Base-by-base conservation (phyloP, 23 tunicate genomes). In the Ascidia mentula region DNA sequence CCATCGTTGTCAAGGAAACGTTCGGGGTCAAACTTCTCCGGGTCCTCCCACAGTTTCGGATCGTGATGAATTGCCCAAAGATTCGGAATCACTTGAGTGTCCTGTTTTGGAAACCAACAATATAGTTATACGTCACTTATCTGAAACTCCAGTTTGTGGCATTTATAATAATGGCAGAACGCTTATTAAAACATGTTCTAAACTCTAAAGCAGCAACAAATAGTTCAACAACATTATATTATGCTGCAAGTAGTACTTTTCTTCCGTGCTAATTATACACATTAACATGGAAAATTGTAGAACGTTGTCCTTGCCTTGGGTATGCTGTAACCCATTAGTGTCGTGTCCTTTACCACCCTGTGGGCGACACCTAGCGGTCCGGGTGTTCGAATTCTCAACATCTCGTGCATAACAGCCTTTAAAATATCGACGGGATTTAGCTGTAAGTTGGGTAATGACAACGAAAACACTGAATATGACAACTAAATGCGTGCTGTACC, bases 331-430 rank as follows among this genome's bases (percentile, higher is more conserved):
- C 88, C 88, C 82, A 65, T 77, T 31, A 84, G 0, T 69, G 37
- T 69, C 26, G 82, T 77, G n/a, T 77, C 82, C 34, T 75, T 76
- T 2, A 59, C 35, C 13, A 73, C 74, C 40, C 88, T 37, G 75
- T 84, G 88, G 28, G 79, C 61, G 40, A 84, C 75, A 24, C 82
- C 88, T 32, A 84, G 79, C 20, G 88, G 88, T 7, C 82, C 88
- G 0, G 82, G 82, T 20, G 82, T 84, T 65, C 88, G 39, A 9
- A 77, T 24, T 26, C 88, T 72, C 32, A 84, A 76, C 88, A 84
- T 84, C 42, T 84, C 88, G 72, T 38, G 38, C 82, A 84, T 84
- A 69, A 84, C 60, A 31, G 88, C 82, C 88, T 84, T 65, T 8
- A 31, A 32, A 61, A 20, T 8, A 36, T 9, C 53, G 15, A 42